Base-by-base conservation (phyloP, 2,797 vertebrate species). In the Pteropus rufus region DNA sequence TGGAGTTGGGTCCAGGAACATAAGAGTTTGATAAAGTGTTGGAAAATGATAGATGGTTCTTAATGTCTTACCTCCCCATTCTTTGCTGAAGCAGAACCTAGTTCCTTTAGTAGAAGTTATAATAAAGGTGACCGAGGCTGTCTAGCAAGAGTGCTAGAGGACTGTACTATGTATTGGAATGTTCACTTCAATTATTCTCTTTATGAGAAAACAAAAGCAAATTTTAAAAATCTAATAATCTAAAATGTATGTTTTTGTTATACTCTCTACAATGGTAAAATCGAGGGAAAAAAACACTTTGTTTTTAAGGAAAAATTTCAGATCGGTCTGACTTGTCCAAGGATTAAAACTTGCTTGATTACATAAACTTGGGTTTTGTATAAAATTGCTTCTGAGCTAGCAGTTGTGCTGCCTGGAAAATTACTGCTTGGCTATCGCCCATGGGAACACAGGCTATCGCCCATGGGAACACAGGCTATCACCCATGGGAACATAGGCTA, bases 261-360 rank as follows among this genome's bases (percentile, higher is more conserved):
- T 34, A 41, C 10, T 67, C 10, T 67, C 56, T 52, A 73, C 70
- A 88, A 7, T 80, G n/a, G 58, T 52, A 91, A 92, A 92, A 80
- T 84, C n/a, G 70, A 49, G 24, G 31, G 46, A 41, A 64, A 56
- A 70, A 76, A 1, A 44, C 2, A 11, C 36, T 44, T 81, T 67
- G 16, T 88, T 92, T 92, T 58, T 44, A 88, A 89, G 70, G 34
- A 41, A 96, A 77, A 93, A 52, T 93, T 41, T 86, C 31, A 62
- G 19, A 60, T 85, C 62, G 44, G 15, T 83, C 41, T 94, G 56
- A 92, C 12, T 64, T 70, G 18, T 65, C 16, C 41, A 81, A 93
- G 36, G 64, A 64, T 87, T 69, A 70, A 85, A 75, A 0, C 34
- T 77, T 77, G 24, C n/a, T 86, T 2, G 18, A 86, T 14, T 54